Evolutionary conservation across 1,140 invertebrate genomes (phyloP).

Genomic region (Heterodera schachtii): DNA sequence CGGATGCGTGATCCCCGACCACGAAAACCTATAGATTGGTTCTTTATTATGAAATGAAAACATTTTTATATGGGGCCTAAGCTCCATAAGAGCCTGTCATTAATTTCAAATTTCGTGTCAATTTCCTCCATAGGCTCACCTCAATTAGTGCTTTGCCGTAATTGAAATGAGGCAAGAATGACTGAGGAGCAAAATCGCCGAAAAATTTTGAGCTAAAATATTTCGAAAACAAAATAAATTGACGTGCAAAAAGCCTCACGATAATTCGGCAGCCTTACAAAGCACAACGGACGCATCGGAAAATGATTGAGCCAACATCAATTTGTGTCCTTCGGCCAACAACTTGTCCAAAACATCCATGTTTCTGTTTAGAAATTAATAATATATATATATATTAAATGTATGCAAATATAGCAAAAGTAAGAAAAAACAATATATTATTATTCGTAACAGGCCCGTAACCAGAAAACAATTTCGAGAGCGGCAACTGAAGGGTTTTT

Average conservation of each 20-base stretch:
- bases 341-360: conserved; percentile 28
- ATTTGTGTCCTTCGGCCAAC: conserved; percentile 28
- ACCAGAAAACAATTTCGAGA: too few relatives aligned
- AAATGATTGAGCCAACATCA: conserved; percentile 22
- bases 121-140: background rate
- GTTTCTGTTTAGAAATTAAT: conserved; percentile 8
- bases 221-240: conserved; percentile 5
- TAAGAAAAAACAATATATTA: too few relatives aligned
- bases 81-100: too few relatives aligned
- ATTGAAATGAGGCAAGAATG: conserved; percentile 27
- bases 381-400: too few relatives aligned
- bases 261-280: conserved; percentile 15
- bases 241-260: conserved; percentile 25
- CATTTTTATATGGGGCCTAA: too few relatives aligned
- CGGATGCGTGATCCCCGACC: too few relatives aligned
- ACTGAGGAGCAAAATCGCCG: conserved; percentile 32
- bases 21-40: too few relatives aligned
- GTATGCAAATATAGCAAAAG: too few relatives aligned
- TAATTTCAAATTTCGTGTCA: background rate
- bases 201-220: conserved; percentile 26
- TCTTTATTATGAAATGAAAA: too few relatives aligned
- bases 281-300: conserved; percentile 31
- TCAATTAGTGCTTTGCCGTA: conserved; percentile 31
- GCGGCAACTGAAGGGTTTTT: too few relatives aligned
- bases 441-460: too few relatives aligned